A percentile compares a stretch with the other conserved stretches of the same genome.
These are phyloP conservation scores for Phyto melanocephala DNA, from an alignment of 2,888 invertebrate genomes.

Conservation along the genomic window DNA sequence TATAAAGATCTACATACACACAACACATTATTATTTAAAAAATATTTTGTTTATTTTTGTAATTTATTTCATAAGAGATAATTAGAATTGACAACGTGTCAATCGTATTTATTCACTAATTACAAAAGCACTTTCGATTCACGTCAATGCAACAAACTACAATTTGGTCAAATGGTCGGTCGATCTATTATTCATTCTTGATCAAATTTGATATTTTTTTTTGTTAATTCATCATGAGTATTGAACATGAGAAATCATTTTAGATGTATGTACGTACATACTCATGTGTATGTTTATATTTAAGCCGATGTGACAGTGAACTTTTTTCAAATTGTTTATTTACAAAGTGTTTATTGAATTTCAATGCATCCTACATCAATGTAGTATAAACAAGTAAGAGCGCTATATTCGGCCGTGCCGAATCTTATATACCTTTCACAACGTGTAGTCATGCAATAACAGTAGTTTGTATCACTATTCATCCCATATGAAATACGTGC, in stretches of 20 bases:
- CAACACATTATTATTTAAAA: too few relatives aligned
- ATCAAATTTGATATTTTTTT: background rate
- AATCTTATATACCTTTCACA: too few relatives aligned
- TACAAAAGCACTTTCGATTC: background rate
- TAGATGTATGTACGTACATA: too few relatives aligned
- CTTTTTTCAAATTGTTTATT: background rate
- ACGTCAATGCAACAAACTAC: background rate
- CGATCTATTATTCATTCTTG: background rate
- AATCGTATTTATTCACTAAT: slow-evolving; percentile 1
- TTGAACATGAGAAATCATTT: background rate
- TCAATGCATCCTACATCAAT: too few relatives aligned
- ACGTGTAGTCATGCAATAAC: too few relatives aligned
- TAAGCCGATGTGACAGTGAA: background rate
- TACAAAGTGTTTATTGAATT: too few relatives aligned
- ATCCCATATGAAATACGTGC: too few relatives aligned
- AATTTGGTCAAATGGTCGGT: background rate
- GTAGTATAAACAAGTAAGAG: too few relatives aligned
- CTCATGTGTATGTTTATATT: too few relatives aligned
- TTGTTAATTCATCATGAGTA: background rate
- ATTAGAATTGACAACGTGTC: slow-evolving; percentile 19
- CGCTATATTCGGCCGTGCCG: too few relatives aligned
- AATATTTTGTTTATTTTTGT: background rate
- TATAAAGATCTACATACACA: background rate
- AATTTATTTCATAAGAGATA: slow-evolving; percentile 10
- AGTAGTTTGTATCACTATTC: too few relatives aligned